Evolutionary conservation across 2,113 vertebrate genomes (phyloP).

Genomic region (Eretmochelys imbricata): DNA sequence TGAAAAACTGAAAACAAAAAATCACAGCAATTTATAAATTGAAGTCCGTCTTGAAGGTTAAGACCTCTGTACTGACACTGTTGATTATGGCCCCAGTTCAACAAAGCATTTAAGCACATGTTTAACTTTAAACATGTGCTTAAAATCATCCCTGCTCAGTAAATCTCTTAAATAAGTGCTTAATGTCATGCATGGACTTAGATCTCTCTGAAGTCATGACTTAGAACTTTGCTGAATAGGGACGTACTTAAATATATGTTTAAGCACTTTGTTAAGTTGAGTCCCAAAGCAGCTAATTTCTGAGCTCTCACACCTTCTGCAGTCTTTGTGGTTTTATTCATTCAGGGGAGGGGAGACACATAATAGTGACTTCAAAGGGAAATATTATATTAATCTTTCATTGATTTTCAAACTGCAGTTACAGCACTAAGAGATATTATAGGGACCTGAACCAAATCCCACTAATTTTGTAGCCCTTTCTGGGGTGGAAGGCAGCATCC

Average conservation of each 20-base stretch:
- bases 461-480: neutral
- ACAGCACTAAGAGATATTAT: neutral
- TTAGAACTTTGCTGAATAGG: neutral
- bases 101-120: neutral
- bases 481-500: neutral
- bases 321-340: neutral
- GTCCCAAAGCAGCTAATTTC: neutral
- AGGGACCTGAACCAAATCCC: neutral
- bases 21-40: neutral
- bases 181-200: neutral
- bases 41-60: neutral
- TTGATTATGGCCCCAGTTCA: neutral
- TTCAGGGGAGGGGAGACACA: neutral
- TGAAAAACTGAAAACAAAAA: neutral
- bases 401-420: neutral
- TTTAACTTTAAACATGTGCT: neutral
- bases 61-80: neutral
- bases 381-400: neutral
- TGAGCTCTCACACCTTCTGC: rapidly evolving
- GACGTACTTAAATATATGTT: neutral
- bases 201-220: neutral
- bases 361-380: neutral
- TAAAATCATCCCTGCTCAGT: neutral
- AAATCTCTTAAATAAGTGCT: neutral
- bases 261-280: neutral